Evolutionary conservation across 2,113 vertebrate species (phyloP).

Genomic region (Heterotilapia buettikoferi): DNA sequence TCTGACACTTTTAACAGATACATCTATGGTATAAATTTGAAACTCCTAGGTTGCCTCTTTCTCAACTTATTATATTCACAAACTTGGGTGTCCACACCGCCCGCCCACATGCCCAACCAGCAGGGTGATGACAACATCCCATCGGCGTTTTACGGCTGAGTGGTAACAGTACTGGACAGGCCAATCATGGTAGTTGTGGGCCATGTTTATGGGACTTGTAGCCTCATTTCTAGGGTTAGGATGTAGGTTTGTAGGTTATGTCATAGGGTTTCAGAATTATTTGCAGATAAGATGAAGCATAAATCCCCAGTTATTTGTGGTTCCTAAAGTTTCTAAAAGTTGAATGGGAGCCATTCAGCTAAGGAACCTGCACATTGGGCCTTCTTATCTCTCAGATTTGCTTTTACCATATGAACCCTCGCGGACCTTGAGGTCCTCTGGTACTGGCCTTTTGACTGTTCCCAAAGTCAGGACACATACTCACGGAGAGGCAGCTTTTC

Average conservation of each 20-base stretch:
- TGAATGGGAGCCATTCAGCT: not conserved
- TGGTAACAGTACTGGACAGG: not conserved
- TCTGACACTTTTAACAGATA: not conserved
- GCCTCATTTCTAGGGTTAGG: accelerated
- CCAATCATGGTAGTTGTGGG: not conserved
- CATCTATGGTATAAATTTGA: not conserved
- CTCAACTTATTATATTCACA: accelerated
- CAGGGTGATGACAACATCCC: not conserved
- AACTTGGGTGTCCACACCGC: not conserved
- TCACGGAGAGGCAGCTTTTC: too few relatives aligned
- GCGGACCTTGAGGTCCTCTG: too few relatives aligned
- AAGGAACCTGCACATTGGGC: not conserved
- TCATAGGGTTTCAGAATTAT: not conserved
- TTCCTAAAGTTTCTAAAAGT: not conserved
- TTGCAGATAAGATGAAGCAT: not conserved
- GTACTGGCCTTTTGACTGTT: too few relatives aligned
- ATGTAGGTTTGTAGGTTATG: too few relatives aligned
- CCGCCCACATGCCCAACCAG: accelerated
- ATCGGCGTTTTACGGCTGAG: accelerated
- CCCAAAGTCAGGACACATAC: too few relatives aligned
- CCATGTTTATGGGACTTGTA: accelerated
- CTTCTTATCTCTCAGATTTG: too few relatives aligned
- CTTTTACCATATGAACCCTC: too few relatives aligned
- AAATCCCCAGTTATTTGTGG: not conserved
- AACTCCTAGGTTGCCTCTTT: not conserved